These are phyloP conservation scores for Tetramorium alpestre DNA, from an alignment of 1,140 invertebrate genomes.

Conservation along the genomic window DNA sequence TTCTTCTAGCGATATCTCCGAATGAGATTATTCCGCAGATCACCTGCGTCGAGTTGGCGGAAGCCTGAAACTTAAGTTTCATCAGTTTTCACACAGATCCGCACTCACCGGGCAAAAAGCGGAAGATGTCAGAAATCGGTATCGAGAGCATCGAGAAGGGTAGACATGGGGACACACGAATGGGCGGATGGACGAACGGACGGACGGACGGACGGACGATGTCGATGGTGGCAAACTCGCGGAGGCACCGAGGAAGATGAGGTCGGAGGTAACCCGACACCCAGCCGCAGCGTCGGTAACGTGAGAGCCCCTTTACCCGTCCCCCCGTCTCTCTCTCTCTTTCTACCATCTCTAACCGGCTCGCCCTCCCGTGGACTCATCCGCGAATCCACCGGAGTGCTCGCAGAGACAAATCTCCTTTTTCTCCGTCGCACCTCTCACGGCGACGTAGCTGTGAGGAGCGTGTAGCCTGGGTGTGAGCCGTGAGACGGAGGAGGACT, in stretches of 20 bases:
- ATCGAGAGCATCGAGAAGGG: constrained; percentile 23
- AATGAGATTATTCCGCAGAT: constrained; percentile 1
- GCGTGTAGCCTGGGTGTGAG: constrained; percentile 11
- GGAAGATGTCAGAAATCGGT: constrained; percentile 37
- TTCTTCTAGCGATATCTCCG: background rate
- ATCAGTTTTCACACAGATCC: constrained; percentile 43
- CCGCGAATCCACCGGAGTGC: constrained; percentile 61
- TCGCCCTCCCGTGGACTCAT: constrained; percentile 70
- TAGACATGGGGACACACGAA: constrained; percentile 14
- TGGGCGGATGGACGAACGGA: constrained; percentile 60
- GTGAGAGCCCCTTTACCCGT: constrained; percentile 78
- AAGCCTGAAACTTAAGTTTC: constrained; percentile 38
- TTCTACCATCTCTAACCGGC: constrained; percentile 73
- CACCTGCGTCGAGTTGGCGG: background rate
- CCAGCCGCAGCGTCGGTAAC: constrained; percentile 81
- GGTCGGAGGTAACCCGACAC: constrained; percentile 81
- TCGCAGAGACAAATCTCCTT: constrained; percentile 55
- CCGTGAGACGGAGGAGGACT: constrained; percentile 66
- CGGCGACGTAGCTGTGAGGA: background rate
- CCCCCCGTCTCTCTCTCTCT: constrained; percentile 58
- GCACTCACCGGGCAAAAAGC: constrained; percentile 18
- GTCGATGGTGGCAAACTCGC: constrained; percentile 82
- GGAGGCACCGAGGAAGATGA: constrained; percentile 82
- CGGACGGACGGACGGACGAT: constrained; percentile 74
- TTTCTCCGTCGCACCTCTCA: constrained; percentile 41